Base-by-base conservation (phyloP, 2,797 vertebrate species). In the Sphenodon punctatus region DNA sequence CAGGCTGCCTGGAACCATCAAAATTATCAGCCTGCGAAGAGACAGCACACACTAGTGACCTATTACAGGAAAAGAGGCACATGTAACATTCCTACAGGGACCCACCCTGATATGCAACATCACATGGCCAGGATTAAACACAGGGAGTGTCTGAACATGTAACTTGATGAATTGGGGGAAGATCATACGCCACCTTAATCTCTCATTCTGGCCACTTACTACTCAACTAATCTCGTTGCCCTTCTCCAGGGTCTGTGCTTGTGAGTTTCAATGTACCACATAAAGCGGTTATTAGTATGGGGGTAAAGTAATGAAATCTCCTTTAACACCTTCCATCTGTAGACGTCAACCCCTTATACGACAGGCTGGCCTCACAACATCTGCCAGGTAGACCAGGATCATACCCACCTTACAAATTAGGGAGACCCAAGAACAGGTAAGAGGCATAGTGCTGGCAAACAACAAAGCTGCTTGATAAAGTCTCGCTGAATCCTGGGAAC, bases 1-100 rank as follows among this genome's bases (percentile, higher is more conserved):
- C 95, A 14, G 99, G 98, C 83, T 98, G 97, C 74, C 96, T 96
- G 11, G 97, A 96, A 38, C 97, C 98, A 51, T 99, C 98, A 91
- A 99, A 99, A 55, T 93, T 97, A 85, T 99, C 98, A 46, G 99
- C 99, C 99, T 99, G 88, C 67, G 87, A 86, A 85, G 80, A 75
- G 59, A 78, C 64, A 90, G 41, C 89, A 84, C 53, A 75, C 4
- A 10, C 79, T 70, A 86, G 69, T 30, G 80, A 69, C 63, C 66
- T 0, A 1, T 56, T 70, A 63, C 36, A 71, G 72, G 22, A 78
- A 46, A 79, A 86, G 65, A n/a, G n/a, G n/a, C n/a, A n/a, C n/a
- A n/a, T n/a, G n/a, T n/a, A n/a, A n/a, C n/a, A n/a, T n/a, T n/a
- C n/a, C n/a, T n/a, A n/a, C n/a, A n/a, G n/a, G n/a, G n/a, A n/a